These are phyloP conservation scores for Lasioglossum lativentre DNA, from an alignment of 2,888 invertebrate species.

Conservation along the genomic window DNA sequence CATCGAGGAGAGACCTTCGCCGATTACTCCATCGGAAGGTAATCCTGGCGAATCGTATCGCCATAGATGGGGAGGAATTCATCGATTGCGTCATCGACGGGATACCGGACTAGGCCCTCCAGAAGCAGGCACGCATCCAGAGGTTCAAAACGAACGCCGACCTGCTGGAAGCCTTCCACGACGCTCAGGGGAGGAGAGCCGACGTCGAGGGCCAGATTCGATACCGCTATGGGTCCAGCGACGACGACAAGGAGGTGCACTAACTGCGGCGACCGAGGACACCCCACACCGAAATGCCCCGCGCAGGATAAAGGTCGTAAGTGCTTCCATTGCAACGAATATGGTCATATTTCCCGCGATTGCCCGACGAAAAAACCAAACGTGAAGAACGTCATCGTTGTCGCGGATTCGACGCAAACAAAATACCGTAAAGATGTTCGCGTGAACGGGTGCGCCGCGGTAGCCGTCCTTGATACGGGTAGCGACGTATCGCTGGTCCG, in stretches of 20 bases:
- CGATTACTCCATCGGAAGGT: background rate
- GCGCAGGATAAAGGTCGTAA: constrained; percentile 15
- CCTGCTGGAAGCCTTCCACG: background rate
- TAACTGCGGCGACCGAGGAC: no score
- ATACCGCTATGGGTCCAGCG: background rate
- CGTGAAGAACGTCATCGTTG: constrained; percentile 14
- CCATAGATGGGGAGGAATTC: background rate
- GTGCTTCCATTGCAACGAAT: constrained; percentile 17
- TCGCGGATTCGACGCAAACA: background rate
- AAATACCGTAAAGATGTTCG: constrained; percentile 2
- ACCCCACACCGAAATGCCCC: no score
- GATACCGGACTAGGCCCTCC: constrained; percentile 9
- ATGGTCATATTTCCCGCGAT: constrained; percentile 13
- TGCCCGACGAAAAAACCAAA: background rate
- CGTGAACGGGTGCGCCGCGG: constrained; percentile 10
- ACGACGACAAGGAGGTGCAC: background rate
- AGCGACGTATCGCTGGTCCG: background rate
- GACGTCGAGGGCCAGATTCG: background rate
- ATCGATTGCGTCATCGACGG: background rate
- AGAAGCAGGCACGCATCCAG: background rate
- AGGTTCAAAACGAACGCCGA: constrained; percentile 4
- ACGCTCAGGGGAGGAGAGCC: no score
- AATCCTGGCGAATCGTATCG: background rate
- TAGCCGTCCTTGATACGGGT: no score
- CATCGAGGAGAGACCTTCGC: constrained; percentile 1